phyloP scores from a whole-genome alignment of 2,888 invertebrate genomes.

The Oscheius sp. region DNA sequence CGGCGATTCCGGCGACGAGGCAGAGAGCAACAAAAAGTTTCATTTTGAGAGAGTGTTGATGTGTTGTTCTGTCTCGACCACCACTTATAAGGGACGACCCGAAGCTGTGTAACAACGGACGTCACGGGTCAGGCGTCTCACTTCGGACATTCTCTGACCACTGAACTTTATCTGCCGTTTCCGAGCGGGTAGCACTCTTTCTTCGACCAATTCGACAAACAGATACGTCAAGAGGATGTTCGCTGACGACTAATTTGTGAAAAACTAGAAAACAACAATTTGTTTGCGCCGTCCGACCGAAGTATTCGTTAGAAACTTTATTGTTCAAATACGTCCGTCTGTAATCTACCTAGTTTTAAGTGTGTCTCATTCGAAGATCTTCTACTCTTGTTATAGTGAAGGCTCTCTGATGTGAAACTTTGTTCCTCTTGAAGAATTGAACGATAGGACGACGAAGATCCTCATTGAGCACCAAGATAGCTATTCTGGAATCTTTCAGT shows the following conservation, averaged over 20 bases:
- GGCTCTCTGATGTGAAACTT: not conserved
- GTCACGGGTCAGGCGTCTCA: slow-evolving; percentile 19
- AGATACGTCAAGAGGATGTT: slow-evolving; percentile 2
- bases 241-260: not conserved
- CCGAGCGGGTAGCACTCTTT: not conserved
- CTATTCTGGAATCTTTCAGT: slow-evolving; percentile 1
- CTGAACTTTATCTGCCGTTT: slow-evolving; percentile 5
- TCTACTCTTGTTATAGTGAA: not conserved
- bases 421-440: slow-evolving; percentile 1
- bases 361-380: not conserved
- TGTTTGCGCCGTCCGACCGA: too few relatives aligned
- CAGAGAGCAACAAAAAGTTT: slow-evolving; percentile 19
- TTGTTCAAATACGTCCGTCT: too few relatives aligned
- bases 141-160: slow-evolving; percentile 7
- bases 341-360: not conserved
- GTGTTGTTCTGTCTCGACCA: not conserved
- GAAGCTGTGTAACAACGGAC: not conserved
- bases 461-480: slow-evolving; percentile 18
- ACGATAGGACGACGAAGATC: slow-evolving; percentile 13
- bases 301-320: too few relatives aligned
- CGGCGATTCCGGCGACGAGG: slow-evolving; percentile 13
- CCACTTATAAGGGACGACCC: not conserved
- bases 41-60: slow-evolving; percentile 1
- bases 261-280: too few relatives aligned
- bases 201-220: slow-evolving; percentile 17